Base-by-base conservation (phyloP, 1,140 invertebrate genomes). In the Bombus cullumanus region DNA sequence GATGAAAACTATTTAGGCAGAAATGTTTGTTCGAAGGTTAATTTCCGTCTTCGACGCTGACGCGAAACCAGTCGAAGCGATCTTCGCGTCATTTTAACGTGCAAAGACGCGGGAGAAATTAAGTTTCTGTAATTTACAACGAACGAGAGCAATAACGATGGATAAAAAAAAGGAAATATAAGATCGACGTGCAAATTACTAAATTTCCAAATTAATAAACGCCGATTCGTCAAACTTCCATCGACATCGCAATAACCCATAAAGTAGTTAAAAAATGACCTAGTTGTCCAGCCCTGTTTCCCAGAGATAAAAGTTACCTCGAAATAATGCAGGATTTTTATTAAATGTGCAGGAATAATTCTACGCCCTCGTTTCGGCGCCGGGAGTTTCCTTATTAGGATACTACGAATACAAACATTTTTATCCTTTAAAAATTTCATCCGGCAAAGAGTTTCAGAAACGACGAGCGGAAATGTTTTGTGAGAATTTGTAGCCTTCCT, bases 11-110 rank as follows among this genome's bases (percentile, higher is more conserved):
- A 86, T 89, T 87, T 87, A 90, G 78, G 86, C 78, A 90, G 89
- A 90, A 88, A 90, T 86, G 86, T 90, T 41, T 81, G 69, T 75
- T 75, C 79, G 71, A 39, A 81, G 76, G 80, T 90, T 90, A 88
- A 90, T 90, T 90, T 90, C 89, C 89, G 89, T 59, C 75, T 73
- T 72, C 25, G 39, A 75, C 18, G 39, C 9, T 25, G 78, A 62
- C 31, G 78, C 43, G 8, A 22, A 75, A 64, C 53, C 43, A 64
- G 31, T 43, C 31, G 69, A 34, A 37, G n/a, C 59, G 74, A n/a
- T 47, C 39, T 53, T 76, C 72, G 41, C 41, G 72, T 86, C 88
- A 71, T 31, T 59, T 68, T 59, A 9, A 78, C 43, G 28, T 22
- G 13, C 39, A 9, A 43, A 18, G 13, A n/a, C 1, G 18, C 10